Percentiles rank a stretch among this genome's conserved stretches.
These are phyloP conservation scores for Zapus hudsonius DNA, from an alignment of 2,113 vertebrate species.

Conservation along the genomic window DNA sequence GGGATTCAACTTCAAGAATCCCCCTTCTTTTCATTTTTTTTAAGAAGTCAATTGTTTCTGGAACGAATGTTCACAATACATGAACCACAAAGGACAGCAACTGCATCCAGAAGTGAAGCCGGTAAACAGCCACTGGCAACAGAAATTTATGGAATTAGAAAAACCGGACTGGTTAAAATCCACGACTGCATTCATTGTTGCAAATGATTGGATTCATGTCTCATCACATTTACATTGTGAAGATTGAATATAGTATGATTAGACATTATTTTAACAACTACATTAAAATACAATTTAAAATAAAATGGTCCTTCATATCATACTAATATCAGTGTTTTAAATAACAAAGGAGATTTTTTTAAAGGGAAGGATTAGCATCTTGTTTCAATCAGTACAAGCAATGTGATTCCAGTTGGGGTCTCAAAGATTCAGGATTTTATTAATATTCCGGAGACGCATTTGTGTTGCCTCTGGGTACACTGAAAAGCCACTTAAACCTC, in stretches of 20 bases:
- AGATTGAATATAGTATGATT: conserved; percentile 90
- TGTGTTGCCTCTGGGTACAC: conserved; percentile 92
- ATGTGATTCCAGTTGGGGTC: conserved; percentile 89
- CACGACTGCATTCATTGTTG: conserved; percentile 79
- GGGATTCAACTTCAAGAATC: conserved; percentile 74
- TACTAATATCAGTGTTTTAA: conserved; percentile 92
- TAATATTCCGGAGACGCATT: conserved; percentile 92
- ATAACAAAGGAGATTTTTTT: conserved; percentile 89
- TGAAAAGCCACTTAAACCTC: conserved; percentile 93
- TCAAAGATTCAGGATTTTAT: conserved; percentile 92
- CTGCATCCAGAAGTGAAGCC: conserved; percentile 75
- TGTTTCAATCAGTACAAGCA: conserved; percentile 89
- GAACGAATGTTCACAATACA: conserved; percentile 65
- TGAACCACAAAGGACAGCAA: conserved; percentile 72
- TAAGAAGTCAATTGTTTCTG: conserved; percentile 67
- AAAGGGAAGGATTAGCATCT: conserved; percentile 91
- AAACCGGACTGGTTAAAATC: conserved; percentile 84
- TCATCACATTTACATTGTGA: conserved; percentile 91
- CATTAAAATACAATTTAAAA: conserved; percentile 91
- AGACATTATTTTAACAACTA: conserved; percentile 90
- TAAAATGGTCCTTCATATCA: conserved; percentile 87
- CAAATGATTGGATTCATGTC: conserved; percentile 85
- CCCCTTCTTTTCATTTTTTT: conserved; percentile 4
- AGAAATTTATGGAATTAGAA: conserved; percentile 85
- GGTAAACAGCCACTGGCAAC: conserved; percentile 79